Base-by-base conservation (phyloP, 2,113 vertebrate species). In the Pteruthius melanotis region DNA sequence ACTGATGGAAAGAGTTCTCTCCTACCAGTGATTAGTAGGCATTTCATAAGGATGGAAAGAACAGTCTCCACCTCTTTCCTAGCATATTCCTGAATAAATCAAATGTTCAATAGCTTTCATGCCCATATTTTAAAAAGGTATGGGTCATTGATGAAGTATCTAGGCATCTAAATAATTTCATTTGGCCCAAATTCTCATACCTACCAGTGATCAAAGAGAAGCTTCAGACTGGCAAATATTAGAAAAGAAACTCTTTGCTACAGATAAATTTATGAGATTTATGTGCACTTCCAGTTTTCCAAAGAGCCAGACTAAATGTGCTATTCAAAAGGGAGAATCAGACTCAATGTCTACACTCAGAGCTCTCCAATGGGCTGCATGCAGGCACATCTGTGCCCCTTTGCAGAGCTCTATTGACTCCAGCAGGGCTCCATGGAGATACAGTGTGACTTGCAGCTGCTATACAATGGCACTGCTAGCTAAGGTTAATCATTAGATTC, bases 371-470 rank as follows among this genome's bases (percentile, higher is more conserved):
- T 11, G 90, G 54, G 74, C 92, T 93, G 64, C 66, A 37, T 1
- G 7, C 83, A 75, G 87, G 76, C 92, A 89, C 90, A 83, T 92
- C 90, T 94, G 90, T 63, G 65, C 61, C 52, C 85, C 80, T 86
- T 66, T 89, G 69, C 93, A 94, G 83, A 95, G 60, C 90, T 83
- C 88, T 68, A 7, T 89, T 90, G 83, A 89, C 92, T 94, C 40
- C 94, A 96, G 76, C 86, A 89, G 93, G 88, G 56, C 66, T 89
- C 83, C 83, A 22, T 7, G 15, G 72, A 92, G 86, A 40, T 68
- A 5, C 68, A 50, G 52, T 39, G 8, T 30, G 88, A 78, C 83
- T 95, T 2, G 3, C 90, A 95, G 90, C 90, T 95, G 93, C 93
- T 71, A 0, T 8, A 81, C 85, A 95, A 90, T 92, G 76, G 60